Evolutionary conservation across 2,797 vertebrate genomes (phyloP).

Genomic region (Adrianichthys oophorus): DNA sequence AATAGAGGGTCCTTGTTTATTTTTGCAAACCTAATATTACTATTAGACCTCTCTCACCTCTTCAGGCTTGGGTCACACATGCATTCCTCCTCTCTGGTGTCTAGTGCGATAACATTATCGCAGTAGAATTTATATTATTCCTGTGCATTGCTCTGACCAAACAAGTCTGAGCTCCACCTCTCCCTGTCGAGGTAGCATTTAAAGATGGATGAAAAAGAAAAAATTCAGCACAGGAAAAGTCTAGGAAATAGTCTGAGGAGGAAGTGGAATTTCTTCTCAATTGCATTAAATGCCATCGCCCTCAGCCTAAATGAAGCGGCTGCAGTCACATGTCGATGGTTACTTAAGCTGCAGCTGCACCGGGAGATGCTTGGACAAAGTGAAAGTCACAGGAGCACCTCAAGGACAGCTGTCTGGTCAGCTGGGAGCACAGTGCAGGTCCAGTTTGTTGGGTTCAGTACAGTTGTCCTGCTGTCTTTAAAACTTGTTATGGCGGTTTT

Average conservation of each 20-base stretch:
- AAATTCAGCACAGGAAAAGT: slow-evolving; percentile 19
- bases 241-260: slow-evolving; percentile 38
- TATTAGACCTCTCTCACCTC: slow-evolving; percentile 31
- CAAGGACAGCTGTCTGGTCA: slow-evolving; percentile 42
- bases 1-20: slow-evolving; percentile 45
- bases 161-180: neutral
- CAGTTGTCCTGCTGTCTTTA: too few species aligned
- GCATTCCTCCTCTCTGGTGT: slow-evolving; percentile 35
- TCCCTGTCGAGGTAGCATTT: slow-evolving; percentile 14
- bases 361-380: slow-evolving; percentile 39
- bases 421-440: slow-evolving; percentile 8
- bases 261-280: slow-evolving; percentile 33
- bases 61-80: slow-evolving; percentile 8
- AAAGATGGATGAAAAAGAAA: slow-evolving; percentile 18
- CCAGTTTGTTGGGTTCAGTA: slow-evolving; percentile 15
- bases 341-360: slow-evolving; percentile 59
- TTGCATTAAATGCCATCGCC: slow-evolving; percentile 38
- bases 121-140: slow-evolving; percentile 29
- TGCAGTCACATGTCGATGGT: slow-evolving; percentile 35
- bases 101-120: slow-evolving; percentile 63
- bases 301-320: slow-evolving; percentile 29
- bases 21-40: slow-evolving; percentile 21
- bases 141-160: too few species aligned
- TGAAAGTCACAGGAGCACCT: slow-evolving; percentile 34
- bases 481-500: too few species aligned